Conservation (phyloP, 1,140 invertebrate species). For the Nasonia vitripennis region DNA sequence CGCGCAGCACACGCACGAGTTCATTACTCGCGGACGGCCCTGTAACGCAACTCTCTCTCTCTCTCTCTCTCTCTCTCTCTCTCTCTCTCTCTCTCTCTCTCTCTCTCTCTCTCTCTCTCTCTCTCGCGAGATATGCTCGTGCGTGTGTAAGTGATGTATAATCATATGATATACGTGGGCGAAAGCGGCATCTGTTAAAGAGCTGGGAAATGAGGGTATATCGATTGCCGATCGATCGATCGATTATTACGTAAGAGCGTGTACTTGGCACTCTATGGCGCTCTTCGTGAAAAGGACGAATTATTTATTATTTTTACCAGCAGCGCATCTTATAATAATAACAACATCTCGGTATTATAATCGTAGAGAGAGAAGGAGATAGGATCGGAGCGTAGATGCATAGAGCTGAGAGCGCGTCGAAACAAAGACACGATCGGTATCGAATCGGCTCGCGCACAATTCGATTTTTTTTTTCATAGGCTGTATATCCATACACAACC, state of each 20-base stretch:
- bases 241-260: neutral
- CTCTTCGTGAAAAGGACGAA: neutral
- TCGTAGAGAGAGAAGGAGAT: neutral
- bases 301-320: too few relatives aligned
- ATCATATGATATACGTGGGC: neutral
- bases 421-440: conserved; percentile 3
- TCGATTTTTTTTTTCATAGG: neutral
- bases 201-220: neutral
- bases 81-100: neutral
- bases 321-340: neutral
- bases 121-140: neutral
- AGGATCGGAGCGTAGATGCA: neutral
- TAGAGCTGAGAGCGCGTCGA: neutral
- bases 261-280: too few relatives aligned
- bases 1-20: neutral
- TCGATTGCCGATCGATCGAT: neutral
- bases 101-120: too few relatives aligned
- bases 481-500: neutral
- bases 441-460: neutral
- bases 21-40: conserved; percentile 3
- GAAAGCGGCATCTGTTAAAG: neutral
- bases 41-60: neutral
- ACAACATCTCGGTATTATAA: neutral
- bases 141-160: neutral
- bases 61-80: too few relatives aligned